phyloP scores from a whole-genome alignment of 2,888 invertebrate species.

The Macaria notata region DNA sequence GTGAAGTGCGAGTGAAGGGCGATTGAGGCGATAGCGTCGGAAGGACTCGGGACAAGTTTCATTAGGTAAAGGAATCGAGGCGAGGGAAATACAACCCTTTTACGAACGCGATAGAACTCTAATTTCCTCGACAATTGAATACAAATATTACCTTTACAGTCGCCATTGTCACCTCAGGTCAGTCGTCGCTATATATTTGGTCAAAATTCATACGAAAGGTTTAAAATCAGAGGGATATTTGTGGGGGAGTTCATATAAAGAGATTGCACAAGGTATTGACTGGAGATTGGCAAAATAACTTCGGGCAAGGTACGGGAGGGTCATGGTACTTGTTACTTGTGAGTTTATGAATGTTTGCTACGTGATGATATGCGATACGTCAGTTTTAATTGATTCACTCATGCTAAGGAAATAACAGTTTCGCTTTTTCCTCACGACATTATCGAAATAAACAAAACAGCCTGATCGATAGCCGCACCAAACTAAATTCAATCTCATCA shows the following conservation, averaged over 20 bases:
- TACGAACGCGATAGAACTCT: background rate
- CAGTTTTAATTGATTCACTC: no score
- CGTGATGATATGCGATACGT: background rate
- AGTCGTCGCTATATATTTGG: conserved; percentile 32
- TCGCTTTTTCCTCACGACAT: no score
- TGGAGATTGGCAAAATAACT: conserved; percentile 4
- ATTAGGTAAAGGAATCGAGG: no score
- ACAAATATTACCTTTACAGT: conserved; percentile 6
- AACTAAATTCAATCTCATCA: no score
- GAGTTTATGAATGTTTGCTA: background rate
- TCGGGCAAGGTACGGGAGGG: conserved; percentile 17
- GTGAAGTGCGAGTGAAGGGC: background rate
- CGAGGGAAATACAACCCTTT: no score
- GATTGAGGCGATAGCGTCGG: conserved; percentile 16
- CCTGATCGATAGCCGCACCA: no score
- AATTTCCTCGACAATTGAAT: background rate
- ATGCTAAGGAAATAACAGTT: no score
- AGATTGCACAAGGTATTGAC: conserved; percentile 21
- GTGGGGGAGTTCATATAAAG: conserved; percentile 61
- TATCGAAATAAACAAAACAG: no score
- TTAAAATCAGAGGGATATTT: conserved; percentile 63
- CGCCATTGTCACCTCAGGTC: conserved; percentile 42
- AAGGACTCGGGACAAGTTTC: conserved; percentile 3
- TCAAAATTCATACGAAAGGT: conserved; percentile 65
- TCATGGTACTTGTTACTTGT: conserved; percentile 12